Base-by-base conservation (phyloP, 2,113 vertebrate species). In the Ardeotis arabs region DNA sequence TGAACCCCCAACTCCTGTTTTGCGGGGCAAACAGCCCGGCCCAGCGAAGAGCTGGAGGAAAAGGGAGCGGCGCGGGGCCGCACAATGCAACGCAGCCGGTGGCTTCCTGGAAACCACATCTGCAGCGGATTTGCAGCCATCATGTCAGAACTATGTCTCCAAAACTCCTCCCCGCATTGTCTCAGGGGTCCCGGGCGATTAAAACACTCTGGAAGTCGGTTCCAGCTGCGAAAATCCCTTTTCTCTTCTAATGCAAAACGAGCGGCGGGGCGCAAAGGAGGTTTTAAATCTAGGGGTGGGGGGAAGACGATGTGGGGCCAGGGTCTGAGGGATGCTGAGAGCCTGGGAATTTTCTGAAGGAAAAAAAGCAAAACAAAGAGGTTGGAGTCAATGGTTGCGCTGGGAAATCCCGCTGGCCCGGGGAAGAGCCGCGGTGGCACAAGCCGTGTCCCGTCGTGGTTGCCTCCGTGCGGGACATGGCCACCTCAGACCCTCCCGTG, bases 51-150 rank as follows among this genome's bases (percentile, higher is more conserved):
- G 47, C 17, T 6, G 14, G 17, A 70, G 94, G 90, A 76, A 89
- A 64, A 97, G 95, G 92, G 79, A 95, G 90, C 4, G 66, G 87
- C 14, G 0, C 11, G 2, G 87, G 31, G 69, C 88, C 49, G 58
- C 82, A 94, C 96, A 84, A 92, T 72, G 12, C 63, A 74, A 37
- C 14, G 10, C 8, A 10, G 60, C 69, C 8, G 25, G 67, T 20
- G 39, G 90, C 93, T 95, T 95, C 95, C 97, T 91, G 90, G 79
- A 96, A 95, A 93, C 69, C 92, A 95, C 92, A 95, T 91, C 93
- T 94, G 95, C 95, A 89, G 84, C 39, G 81, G 92, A 95, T 97
- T 95, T 95, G 86, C 79, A 91, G 83, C 23, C 37, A 84, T 94
- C 88, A 72, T 73, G 86, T 84, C 94, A 86, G 87, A 84, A 93